Evolutionary conservation across 2,797 vertebrate genomes (phyloP).

Genomic region (Trichosurus vulpecula): DNA sequence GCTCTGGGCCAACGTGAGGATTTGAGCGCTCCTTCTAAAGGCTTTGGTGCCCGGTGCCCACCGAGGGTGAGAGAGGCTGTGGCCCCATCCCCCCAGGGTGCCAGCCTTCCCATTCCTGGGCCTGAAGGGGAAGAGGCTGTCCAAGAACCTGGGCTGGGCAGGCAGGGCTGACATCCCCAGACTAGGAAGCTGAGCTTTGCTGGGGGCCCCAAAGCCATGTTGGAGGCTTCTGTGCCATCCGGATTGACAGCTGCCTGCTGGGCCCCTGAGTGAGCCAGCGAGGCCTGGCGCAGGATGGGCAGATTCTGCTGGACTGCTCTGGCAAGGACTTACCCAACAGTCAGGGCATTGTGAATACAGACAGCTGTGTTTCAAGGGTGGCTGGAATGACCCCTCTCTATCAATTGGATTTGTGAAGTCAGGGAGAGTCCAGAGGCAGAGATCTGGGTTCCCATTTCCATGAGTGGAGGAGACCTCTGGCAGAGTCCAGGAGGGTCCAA

Average conservation of each 20-base stretch:
- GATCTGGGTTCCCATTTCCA: constrained; percentile 87
- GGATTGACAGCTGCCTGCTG: constrained; percentile 90
- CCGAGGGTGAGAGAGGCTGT: background rate
- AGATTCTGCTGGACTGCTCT: constrained; percentile 90
- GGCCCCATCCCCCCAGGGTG: background rate
- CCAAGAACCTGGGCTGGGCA: background rate
- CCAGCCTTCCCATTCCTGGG: background rate
- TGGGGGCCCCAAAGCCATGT: background rate
- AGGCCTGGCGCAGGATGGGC: constrained; percentile 89
- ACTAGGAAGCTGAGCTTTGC: background rate
- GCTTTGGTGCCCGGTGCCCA: background rate
- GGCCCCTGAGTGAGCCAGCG: constrained; percentile 82
- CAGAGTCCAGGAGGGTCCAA: constrained; percentile 75
- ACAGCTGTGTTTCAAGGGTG: constrained; percentile 86
- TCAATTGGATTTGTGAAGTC: constrained; percentile 86
- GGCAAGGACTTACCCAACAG: constrained; percentile 92
- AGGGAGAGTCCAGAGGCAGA: constrained; percentile 85
- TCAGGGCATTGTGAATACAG: constrained; percentile 90
- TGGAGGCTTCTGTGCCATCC: constrained; percentile 82
- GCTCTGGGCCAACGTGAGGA: fast-evolving
- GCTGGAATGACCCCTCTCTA: constrained; percentile 71
- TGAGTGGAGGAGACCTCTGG: constrained; percentile 84
- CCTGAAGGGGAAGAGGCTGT: background rate
- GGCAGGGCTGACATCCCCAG: background rate
- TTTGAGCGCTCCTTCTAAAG: background rate